Evolutionary conservation across 1,140 invertebrate genomes (phyloP).

Genomic region (Papilio polytes): DNA sequence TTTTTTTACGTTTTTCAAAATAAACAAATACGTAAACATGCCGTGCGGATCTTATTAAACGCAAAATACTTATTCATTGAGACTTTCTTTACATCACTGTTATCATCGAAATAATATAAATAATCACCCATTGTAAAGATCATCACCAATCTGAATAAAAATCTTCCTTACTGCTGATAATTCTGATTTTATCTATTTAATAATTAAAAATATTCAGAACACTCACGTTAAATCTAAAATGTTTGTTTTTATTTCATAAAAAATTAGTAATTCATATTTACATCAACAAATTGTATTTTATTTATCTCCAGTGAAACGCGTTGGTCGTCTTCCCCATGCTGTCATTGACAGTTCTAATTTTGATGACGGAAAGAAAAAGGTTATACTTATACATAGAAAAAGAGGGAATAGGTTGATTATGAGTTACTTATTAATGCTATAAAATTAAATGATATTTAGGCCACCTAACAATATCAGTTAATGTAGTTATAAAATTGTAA

Average conservation of each 20-base stretch:
- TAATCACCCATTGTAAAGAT: background rate
- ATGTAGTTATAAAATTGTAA: conserved; percentile 51
- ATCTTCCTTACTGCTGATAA: background rate
- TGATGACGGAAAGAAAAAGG: conserved; percentile 83
- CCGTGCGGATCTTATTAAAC: background rate
- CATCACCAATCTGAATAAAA: background rate
- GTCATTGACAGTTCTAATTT: conserved; percentile 81
- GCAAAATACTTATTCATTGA: background rate
- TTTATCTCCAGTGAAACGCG: conserved; percentile 29
- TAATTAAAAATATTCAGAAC: too few species aligned
- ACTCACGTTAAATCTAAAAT: too few species aligned
- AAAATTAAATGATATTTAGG: conserved; percentile 57
- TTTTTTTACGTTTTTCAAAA: background rate
- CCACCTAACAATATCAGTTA: conserved; percentile 51
- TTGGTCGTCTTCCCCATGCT: conserved; percentile 55
- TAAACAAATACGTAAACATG: background rate
- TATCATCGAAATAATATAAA: background rate
- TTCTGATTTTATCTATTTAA: background rate
- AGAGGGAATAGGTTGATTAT: conserved; percentile 77
- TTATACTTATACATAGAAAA: conserved; percentile 82
- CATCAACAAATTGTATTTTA: background rate
- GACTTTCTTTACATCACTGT: background rate
- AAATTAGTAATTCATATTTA: background rate
- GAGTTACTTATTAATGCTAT: conserved; percentile 62
- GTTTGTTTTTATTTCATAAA: background rate